Base-by-base conservation (phyloP, 2,888 invertebrate species). In the Eupeodes latifasciatus region DNA sequence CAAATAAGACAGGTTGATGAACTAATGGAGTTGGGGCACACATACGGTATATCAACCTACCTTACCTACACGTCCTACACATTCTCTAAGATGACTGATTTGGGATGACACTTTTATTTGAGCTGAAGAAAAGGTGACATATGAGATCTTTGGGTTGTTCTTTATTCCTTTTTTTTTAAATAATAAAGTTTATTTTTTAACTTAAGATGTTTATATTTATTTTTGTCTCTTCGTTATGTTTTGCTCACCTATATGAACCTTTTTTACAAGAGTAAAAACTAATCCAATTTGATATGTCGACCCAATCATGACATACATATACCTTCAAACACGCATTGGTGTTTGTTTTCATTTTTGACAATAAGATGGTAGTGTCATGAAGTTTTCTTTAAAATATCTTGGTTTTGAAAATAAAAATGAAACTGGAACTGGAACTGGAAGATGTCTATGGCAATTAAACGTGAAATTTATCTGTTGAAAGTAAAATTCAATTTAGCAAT, bases 121-220 rank as follows among this genome's bases (percentile, higher is more conserved):
- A 40, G n/a, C 36, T 53, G 36, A 19, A 34, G 27, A 34, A 47
- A 59, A 72, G 44, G 57, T 72, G 72, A 57, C 72, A 72, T 59
- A 47, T 59, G 57, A 53, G 69, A 59, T 72, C 44, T 59, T 72
- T 59, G 57, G 59, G 59, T 27, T 59, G 11, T 34, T 34, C 27
- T 40, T 64, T 5, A 27, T 34, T 34, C 12, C 27, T 62, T 62
- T 6, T 34, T 67, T 12, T 34, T 71, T 55, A 34, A 47, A 72
- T 72, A 72, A 72, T 72, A 47, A 72, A 72, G 57, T 72, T 72
- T 57, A 72, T 59, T 59, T 72, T 49, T 59, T 16, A 55, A 55
- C 55, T 69, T 53, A 7, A 71, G 19, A 72, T 59, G 47, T 57
- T 27, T 57, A 4, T 57, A 1, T 44, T 19, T 44, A n/a, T n/a